A percentile compares a stretch with the other conserved stretches of the same genome.
Conservation (phyloP, 2,888 invertebrate species). For the Shargacucullia verbasci region DNA sequence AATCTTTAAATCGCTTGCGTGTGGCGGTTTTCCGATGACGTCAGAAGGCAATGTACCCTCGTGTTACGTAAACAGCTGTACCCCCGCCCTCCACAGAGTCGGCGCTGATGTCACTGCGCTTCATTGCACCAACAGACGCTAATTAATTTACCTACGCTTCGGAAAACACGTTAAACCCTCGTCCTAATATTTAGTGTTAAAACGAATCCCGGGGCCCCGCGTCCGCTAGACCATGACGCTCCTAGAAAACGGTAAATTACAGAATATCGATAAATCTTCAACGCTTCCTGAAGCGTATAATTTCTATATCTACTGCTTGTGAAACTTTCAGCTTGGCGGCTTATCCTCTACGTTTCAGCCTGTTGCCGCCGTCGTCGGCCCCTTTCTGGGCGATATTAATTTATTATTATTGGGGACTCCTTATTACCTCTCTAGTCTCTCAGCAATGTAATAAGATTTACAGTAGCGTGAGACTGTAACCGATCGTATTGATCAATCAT, state of each 20-base stretch:
- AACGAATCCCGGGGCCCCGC: constrained; percentile 7
- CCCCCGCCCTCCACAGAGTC: constrained; percentile 17
- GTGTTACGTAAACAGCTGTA: constrained; percentile 46
- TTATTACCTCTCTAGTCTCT: constrained; percentile 1
- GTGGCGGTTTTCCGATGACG: constrained; percentile 13
- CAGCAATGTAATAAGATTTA: too few species aligned
- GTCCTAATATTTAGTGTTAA: constrained; percentile 39
- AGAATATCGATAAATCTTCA: constrained; percentile 55
- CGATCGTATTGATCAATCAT: not conserved
- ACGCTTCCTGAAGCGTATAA: constrained; percentile 48
- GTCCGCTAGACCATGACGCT: constrained; percentile 30
- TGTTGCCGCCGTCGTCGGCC: constrained; percentile 26
- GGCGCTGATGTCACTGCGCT: constrained; percentile 35
- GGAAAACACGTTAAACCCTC: constrained; percentile 30
- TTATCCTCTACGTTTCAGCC: constrained; percentile 31
- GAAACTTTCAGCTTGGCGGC: constrained; percentile 31
- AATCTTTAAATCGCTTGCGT: constrained; percentile 11
- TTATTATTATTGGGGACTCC: constrained; percentile 14
- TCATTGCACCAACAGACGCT: constrained; percentile 41
- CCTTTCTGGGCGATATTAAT: constrained; percentile 14
- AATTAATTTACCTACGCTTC: constrained; percentile 42
- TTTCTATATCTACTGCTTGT: constrained; percentile 42
- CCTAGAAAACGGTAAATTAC: constrained; percentile 48
- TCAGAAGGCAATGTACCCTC: constrained; percentile 26
- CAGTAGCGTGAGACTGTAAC: too few species aligned